A percentile compares a stretch with the other conserved stretches of the same genome.
Conservation (phyloP, 2,797 vertebrate species). For the Poeciliopsis turneri region DNA sequence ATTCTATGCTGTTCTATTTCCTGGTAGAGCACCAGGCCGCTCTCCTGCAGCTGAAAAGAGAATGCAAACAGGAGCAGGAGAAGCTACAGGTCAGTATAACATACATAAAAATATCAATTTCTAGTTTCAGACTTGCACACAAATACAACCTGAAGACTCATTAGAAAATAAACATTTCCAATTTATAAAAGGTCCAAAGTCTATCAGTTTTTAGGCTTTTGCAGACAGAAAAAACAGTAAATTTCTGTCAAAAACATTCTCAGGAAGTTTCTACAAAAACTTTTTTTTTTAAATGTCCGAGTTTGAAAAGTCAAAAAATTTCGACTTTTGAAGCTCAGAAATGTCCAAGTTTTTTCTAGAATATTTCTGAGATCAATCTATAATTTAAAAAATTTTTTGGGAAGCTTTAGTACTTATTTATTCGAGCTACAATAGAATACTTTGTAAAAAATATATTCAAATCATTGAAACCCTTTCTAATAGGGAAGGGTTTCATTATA, state of each 20-base stretch:
- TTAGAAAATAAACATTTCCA: not conserved
- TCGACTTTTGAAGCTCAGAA: too few species aligned
- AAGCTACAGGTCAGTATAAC: slow-evolving; percentile 81
- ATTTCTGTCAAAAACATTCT: too few species aligned
- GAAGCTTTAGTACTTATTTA: too few species aligned
- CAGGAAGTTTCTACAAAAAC: too few species aligned
- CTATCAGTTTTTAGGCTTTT: too few species aligned
- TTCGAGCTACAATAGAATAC: too few species aligned
- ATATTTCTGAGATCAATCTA: too few species aligned
- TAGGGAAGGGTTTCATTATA: not conserved
- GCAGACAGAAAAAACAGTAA: too few species aligned
- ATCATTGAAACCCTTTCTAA: not conserved
- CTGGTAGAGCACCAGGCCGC: slow-evolving; percentile 93
- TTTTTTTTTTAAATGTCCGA: too few species aligned
- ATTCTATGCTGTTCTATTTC: slow-evolving; percentile 13
- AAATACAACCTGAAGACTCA: not conserved
- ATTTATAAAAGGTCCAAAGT: not conserved
- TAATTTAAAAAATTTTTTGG: too few species aligned
- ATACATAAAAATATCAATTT: not conserved
- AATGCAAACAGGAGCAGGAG: slow-evolving; percentile 92
- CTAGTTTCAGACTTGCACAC: not conserved
- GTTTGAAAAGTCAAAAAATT: too few species aligned
- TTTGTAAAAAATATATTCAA: not conserved
- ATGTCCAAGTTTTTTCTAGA: too few species aligned
- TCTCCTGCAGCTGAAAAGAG: slow-evolving; percentile 93